phyloP scores from a whole-genome alignment of 92 coral and sea anemone genomes.

The Blastomussa wellsi region DNA sequence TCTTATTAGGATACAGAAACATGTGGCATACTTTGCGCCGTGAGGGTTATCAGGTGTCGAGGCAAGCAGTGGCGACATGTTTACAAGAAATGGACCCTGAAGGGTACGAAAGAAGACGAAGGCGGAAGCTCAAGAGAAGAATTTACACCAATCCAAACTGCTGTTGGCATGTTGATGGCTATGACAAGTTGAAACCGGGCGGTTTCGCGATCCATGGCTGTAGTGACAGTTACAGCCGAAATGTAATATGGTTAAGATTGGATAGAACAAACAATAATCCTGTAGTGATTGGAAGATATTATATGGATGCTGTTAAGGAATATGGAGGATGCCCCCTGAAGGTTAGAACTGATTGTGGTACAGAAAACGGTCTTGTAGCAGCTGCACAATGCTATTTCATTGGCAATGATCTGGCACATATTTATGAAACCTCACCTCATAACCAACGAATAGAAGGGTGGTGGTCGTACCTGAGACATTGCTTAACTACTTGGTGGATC shows the following conservation, averaged over 20 bases:
- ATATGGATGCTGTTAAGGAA: constrained; percentile 39
- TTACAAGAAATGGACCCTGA: too few species aligned
- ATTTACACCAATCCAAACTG: constrained; percentile 34
- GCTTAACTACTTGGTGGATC: constrained; percentile 44
- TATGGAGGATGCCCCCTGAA: constrained; percentile 55
- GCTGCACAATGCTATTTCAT: constrained; percentile 56
- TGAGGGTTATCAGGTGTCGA: too few species aligned
- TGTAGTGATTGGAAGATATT: constrained; percentile 28
- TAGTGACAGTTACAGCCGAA: constrained; percentile 34
- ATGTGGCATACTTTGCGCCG: too few species aligned
- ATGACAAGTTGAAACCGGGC: constrained; percentile 42
- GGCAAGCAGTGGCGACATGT: too few species aligned
- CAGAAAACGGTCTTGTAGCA: constrained; percentile 57
- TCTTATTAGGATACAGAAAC: too few species aligned
- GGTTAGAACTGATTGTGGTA: constrained; percentile 66
- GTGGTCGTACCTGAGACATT: too few species aligned
- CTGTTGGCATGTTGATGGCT: constrained; percentile 60
- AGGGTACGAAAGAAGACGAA: too few species aligned
- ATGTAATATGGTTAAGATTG: constrained; percentile 38
- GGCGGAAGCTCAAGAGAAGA: too few species aligned
- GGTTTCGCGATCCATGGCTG: constrained; percentile 45
- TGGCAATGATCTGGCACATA: too few species aligned
- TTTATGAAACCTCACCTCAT: too few species aligned
- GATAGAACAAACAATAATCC: constrained; percentile 45
- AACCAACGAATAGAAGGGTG: too few species aligned